These are phyloP conservation scores for Apotomis turbidana DNA, from an alignment of 2,888 invertebrate species.

Conservation along the genomic window DNA sequence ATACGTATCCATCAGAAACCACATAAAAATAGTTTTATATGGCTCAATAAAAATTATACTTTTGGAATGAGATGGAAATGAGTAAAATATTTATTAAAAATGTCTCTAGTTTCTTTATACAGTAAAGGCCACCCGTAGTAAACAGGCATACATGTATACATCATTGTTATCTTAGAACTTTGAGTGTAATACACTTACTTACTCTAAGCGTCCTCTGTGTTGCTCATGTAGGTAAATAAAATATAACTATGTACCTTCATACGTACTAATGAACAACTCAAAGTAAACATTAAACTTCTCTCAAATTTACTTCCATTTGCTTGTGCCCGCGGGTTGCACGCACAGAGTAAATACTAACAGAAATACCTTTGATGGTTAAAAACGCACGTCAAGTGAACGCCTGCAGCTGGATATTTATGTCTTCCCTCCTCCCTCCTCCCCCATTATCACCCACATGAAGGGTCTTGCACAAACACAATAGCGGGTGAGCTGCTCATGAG, in stretches of 20 bases:
- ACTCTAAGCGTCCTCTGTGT: background rate
- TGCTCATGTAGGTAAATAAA: slow-evolving; percentile 23
- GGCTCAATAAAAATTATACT: too few species aligned
- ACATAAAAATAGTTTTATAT: too few species aligned
- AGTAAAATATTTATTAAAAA: too few species aligned
- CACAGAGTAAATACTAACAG: slow-evolving; percentile 15
- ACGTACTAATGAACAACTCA: slow-evolving; percentile 40
- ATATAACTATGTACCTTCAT: slow-evolving; percentile 4
- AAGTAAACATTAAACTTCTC: slow-evolving; percentile 53
- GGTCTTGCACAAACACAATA: too few species aligned
- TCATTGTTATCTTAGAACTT: background rate
- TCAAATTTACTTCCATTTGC: slow-evolving; percentile 52
- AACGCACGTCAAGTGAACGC: background rate
- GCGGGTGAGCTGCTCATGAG: too few species aligned
- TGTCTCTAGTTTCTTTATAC: too few species aligned
- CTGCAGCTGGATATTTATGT: too few species aligned
- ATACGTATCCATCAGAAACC: too few species aligned
- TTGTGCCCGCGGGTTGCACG: slow-evolving; percentile 25
- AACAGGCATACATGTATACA: background rate
- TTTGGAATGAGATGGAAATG: too few species aligned
- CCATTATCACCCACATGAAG: too few species aligned
- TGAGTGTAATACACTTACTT: slow-evolving; percentile 3
- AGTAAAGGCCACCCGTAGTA: background rate
- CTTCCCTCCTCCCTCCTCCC: too few species aligned
- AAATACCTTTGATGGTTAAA: background rate